These are phyloP conservation scores for Hydroisotoma schaefferi DNA, from an alignment of 2,888 invertebrate genomes.

Conservation along the genomic window DNA sequence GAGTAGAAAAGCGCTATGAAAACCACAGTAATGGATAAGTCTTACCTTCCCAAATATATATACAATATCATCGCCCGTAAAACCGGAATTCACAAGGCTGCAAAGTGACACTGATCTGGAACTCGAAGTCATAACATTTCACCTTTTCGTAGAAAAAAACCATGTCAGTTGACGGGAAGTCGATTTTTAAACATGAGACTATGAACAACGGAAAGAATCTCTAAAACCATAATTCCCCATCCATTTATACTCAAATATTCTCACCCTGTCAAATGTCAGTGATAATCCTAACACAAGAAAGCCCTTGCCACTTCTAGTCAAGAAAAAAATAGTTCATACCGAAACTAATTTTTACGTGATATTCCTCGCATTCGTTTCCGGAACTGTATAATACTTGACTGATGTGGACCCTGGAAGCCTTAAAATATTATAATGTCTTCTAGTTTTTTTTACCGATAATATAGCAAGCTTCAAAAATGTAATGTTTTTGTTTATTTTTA, in stretches of 20 bases:
- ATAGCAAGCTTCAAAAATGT: too few species aligned
- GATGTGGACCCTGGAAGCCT: constrained; percentile 55
- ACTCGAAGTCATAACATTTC: constrained; percentile 40
- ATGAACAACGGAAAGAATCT: constrained; percentile 13
- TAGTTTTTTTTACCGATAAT: too few species aligned
- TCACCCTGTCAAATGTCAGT: constrained; percentile 14
- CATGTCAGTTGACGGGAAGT: background rate
- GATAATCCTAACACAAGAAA: constrained; percentile 32
- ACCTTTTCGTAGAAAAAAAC: constrained; percentile 14
- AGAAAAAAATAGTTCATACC: constrained; percentile 42
- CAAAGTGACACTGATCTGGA: constrained; percentile 24
- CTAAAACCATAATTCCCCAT: constrained; percentile 22
- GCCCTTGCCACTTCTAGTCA: constrained; percentile 38
- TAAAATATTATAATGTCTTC: too few species aligned
- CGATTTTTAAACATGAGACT: constrained; percentile 9
- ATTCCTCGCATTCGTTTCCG: constrained; percentile 54
- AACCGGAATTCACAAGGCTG: constrained; percentile 22
- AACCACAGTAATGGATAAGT: constrained; percentile 38
- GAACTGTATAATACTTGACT: constrained; percentile 54
- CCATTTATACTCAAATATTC: constrained; percentile 43
- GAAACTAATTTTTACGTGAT: constrained; percentile 51
- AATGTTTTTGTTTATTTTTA: too few species aligned
- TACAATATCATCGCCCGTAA: constrained; percentile 24
- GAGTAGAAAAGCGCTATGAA: constrained; percentile 17
- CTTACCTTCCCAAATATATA: constrained; percentile 48